Evolutionary conservation across 2,113 vertebrate genomes (phyloP), one percentile per base, ranked within the genome.

Genomic region (Hippoglossus stenolepis): DNA sequence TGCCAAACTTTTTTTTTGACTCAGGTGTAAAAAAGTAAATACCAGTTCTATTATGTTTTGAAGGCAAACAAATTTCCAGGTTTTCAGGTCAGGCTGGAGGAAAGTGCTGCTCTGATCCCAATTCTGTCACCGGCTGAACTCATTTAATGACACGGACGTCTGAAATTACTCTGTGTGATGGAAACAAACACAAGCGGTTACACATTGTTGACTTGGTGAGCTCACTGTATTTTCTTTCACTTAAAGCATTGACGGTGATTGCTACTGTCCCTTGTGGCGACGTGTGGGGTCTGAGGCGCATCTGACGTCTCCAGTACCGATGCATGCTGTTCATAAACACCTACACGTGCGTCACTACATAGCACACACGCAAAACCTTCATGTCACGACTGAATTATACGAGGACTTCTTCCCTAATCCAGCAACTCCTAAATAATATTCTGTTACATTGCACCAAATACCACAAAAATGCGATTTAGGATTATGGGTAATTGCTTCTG

Each of bases 51-150:
- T 75, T n/a, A 58, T 56, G 56, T 31, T 64, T 73, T 71, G 61
- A 45, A 63, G 51, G 26, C 17, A 76, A 77, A 69, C 28, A 18
- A n/a, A 65, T 84, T 75, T 78, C 57, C 63, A 82, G 83, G 70
- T 88, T 85, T 81, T 84, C 40, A 57, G 85, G 68, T 88, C 75
- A 80, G 56, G 26, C 26, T 26, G 21, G 21, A 71, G 20, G 23
- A 80, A 76, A 47, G 26, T 35, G 20, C 26, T 26, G 47, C 72
- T 51, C 45, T 60, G 6, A 79, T 84, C 74, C 79, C 43, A 43
- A 2, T 85, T 82, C 77, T 79, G 78, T 86, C 82, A 79, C 56
- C 73, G 70, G 68, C 65, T 65, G 35, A 80, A 81, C 38, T 82
- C 45, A 74, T 77, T 79, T 72, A 43, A 76, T 58, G 57, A 76